A percentile compares a stretch with the other conserved stretches of the same genome.
Conservation (phyloP, 1,140 invertebrate species). For the Mylabris phalerata region DNA sequence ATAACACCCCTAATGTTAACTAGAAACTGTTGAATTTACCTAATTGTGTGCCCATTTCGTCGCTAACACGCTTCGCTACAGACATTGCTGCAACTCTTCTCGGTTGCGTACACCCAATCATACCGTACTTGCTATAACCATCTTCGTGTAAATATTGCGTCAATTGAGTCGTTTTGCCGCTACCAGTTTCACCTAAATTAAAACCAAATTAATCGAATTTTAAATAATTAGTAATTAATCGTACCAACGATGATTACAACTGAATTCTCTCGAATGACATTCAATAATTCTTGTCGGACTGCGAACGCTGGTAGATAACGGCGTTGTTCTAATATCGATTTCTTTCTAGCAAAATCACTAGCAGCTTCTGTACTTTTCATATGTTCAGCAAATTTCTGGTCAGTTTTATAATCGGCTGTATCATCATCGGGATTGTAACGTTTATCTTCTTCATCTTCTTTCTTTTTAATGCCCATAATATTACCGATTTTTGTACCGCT, state of each 20-base stretch:
- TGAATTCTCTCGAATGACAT: constrained; percentile 90
- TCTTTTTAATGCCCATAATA: constrained; percentile 89
- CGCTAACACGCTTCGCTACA: constrained; percentile 96
- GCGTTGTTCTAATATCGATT: constrained; percentile 80
- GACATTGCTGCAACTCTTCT: constrained; percentile 97
- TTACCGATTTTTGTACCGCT: constrained; percentile 95
- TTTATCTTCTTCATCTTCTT: constrained; percentile 68
- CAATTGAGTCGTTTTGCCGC: constrained; percentile 98
- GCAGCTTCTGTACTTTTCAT: constrained; percentile 70
- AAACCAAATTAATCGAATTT: no score
- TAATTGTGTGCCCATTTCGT: constrained; percentile 90
- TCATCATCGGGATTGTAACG: constrained; percentile 53
- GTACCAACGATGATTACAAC: constrained; percentile 86
- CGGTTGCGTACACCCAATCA: constrained; percentile 94
- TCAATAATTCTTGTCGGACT: constrained; percentile 85
- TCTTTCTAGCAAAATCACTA: constrained; percentile 86
- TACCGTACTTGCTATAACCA: constrained; percentile 86
- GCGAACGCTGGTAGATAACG: constrained; percentile 94
- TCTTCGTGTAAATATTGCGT: constrained; percentile 98
- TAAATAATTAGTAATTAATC: no score
- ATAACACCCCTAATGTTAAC: background rate
- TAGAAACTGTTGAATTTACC: constrained; percentile 43
- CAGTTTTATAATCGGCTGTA: constrained; percentile 69
- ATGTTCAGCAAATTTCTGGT: constrained; percentile 96
- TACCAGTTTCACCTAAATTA: constrained; percentile 80